Evolutionary conservation across 2,888 invertebrate species (phyloP).

Genomic region (Clostera curtula): DNA sequence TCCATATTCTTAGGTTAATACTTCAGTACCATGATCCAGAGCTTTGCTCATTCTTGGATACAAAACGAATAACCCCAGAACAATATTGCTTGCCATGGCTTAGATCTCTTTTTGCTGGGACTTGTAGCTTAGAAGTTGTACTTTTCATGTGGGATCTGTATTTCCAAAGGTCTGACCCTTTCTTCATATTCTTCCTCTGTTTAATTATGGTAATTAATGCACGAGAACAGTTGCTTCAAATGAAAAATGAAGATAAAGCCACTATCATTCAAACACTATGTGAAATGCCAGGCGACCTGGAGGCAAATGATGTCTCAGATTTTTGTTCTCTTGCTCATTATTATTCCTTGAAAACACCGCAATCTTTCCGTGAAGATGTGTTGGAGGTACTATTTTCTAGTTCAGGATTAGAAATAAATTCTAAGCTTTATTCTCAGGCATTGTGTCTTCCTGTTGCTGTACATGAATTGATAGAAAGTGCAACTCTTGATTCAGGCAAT

Average conservation of each 20-base stretch:
- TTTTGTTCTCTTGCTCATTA: slow-evolving; percentile 98
- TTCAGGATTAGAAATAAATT: slow-evolving; percentile 73
- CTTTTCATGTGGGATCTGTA: slow-evolving; percentile 98
- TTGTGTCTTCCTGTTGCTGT: slow-evolving; percentile 97
- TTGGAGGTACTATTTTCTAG: slow-evolving; percentile 78
- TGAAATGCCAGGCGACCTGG: slow-evolving; percentile 89
- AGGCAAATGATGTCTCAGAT: slow-evolving; percentile 96
- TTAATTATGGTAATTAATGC: slow-evolving; percentile 97
- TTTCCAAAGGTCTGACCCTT: slow-evolving; percentile 96
- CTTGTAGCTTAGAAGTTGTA: slow-evolving; percentile 89
- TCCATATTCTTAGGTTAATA: slow-evolving; percentile 83
- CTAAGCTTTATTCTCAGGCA: slow-evolving; percentile 83
- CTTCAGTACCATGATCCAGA: slow-evolving; percentile 98
- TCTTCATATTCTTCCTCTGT: slow-evolving; percentile 95
- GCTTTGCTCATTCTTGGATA: slow-evolving; percentile 96
- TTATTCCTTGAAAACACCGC: slow-evolving; percentile 94
- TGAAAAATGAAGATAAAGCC: slow-evolving; percentile 82
- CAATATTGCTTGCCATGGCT: slow-evolving; percentile 93
- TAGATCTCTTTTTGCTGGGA: slow-evolving; percentile 90
- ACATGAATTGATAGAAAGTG: slow-evolving; percentile 91
- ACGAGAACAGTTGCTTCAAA: slow-evolving; percentile 86
- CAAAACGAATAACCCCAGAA: slow-evolving; percentile 94
- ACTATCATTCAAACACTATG: slow-evolving; percentile 80
- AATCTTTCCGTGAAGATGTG: slow-evolving; percentile 91
- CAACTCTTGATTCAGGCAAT: slow-evolving; percentile 77